Evolutionary conservation across 2,888 invertebrate genomes (phyloP).

Genomic region (Acronicta aceris): DNA sequence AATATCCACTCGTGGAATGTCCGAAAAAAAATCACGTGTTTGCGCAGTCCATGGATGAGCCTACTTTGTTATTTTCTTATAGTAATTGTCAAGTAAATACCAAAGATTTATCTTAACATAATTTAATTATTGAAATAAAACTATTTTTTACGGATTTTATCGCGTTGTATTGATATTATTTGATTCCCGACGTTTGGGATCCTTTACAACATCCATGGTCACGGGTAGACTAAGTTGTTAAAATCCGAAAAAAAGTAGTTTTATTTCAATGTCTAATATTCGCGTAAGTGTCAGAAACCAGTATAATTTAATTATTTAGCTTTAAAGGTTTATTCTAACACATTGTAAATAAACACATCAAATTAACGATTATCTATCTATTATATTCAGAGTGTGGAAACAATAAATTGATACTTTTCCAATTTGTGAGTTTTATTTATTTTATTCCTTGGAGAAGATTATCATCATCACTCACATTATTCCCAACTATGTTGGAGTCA

Average conservation of each 20-base stretch:
- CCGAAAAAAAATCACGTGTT: neutral
- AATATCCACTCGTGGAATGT: slow-evolving; percentile 1
- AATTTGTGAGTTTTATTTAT: slow-evolving; percentile 63
- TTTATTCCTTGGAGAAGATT: slow-evolving; percentile 17
- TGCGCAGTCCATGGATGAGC: neutral
- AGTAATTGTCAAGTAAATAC: slow-evolving; percentile 63
- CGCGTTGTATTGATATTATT: no score
- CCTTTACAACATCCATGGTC: no score
- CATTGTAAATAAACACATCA: slow-evolving; percentile 68
- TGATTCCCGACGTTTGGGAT: no score
- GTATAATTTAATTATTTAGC: slow-evolving; percentile 38
- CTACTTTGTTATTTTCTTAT: slow-evolving; percentile 15
- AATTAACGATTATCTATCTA: slow-evolving; percentile 62
- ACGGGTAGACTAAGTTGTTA: no score
- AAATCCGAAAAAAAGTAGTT: no score
- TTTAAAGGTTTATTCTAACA: slow-evolving; percentile 27
- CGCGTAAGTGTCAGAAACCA: no score
- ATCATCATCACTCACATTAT: neutral
- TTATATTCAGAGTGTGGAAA: slow-evolving; percentile 77
- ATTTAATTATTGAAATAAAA: slow-evolving; percentile 42
- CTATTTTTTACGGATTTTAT: no score
- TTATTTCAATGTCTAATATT: no score
- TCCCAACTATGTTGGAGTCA: no score
- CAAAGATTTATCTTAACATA: slow-evolving; percentile 66
- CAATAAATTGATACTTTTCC: slow-evolving; percentile 88